Base-by-base conservation (phyloP, 2,888 invertebrate genomes). In the Synergus gifuensis region DNA sequence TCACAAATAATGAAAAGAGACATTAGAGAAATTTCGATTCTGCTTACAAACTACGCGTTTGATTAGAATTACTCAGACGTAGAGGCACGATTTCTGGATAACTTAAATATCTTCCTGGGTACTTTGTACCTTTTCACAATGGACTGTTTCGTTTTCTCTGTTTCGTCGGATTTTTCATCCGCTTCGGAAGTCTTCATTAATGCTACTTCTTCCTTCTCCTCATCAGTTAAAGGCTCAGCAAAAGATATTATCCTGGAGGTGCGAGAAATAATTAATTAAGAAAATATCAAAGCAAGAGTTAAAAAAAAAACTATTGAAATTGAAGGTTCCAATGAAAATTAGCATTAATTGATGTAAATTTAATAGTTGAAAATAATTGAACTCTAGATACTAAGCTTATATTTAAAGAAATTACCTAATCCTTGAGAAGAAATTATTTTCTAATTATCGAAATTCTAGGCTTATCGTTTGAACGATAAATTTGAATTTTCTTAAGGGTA, bases 401-500 rank as follows among this genome's bases (percentile, higher is more conserved):
- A 36, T 36, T 36, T 36, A 5, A 36, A 36, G 36, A 36, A 36
- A 36, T 36, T 7, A 36, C 4, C 36, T 36, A 36, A 36, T 36
- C 36, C 5, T 36, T 36, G 4, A 36, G 36, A 36, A 36, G 36
- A 36, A 36, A 36, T 36, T n/a, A 18, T 5, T 58, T 58, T 7
- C 1, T 76, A 58, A 49, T 81, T 77, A 81, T 42, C 11, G 46
- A 63, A 63, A 76, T 58, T 58, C 12, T 58, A 7, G 16, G n/a
- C 14, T 28, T 64, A 5, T 36, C 14, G 16, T 64, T 64, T 64
- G 64, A 36, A 36, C 5, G 16, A 12, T 49, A 4, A 58, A 18
- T 28, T 28, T 28, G 18, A 62, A 62, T 62, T 62, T 62, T 62
- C 62, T 62, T n/a, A n/a, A n/a, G n/a, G n/a, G n/a, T n/a, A n/a